These are phyloP conservation scores for Calosoma granatense DNA, from an alignment of 1,140 invertebrate species.

Conservation along the genomic window DNA sequence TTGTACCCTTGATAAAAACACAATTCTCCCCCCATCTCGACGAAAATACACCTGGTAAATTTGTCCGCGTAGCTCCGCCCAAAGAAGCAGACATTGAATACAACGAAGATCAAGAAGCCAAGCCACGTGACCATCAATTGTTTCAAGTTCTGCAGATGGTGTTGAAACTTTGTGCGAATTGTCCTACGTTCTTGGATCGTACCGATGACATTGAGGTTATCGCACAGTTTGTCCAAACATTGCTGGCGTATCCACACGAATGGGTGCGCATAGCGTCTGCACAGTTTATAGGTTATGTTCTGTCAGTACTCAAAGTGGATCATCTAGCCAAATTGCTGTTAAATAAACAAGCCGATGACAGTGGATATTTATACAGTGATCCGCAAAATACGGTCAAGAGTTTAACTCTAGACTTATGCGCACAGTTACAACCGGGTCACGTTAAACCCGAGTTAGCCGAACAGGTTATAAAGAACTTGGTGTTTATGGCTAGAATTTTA, in stretches of 20 bases:
- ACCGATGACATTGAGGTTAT: constrained; percentile 32
- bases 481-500: constrained; percentile 55
- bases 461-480: constrained; percentile 61
- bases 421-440: constrained; percentile 54
- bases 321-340: constrained; percentile 43
- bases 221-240: constrained; percentile 37
- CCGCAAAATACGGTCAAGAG: constrained; percentile 49
- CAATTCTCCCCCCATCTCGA: constrained; percentile 34
- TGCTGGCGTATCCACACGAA: constrained; percentile 50
- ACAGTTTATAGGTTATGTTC: constrained; percentile 62
- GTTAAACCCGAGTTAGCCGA: constrained; percentile 49
- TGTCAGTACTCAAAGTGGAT: constrained; percentile 49
- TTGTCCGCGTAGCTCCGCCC: constrained; percentile 27
- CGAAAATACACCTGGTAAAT: constrained; percentile 28
- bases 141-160: constrained; percentile 57
- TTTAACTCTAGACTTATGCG: constrained; percentile 59
- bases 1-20: constrained; percentile 37
- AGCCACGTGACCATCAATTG: constrained; percentile 55
- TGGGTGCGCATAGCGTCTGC: constrained; percentile 66
- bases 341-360: constrained; percentile 32
- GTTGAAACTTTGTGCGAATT: constrained; percentile 47
- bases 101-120: constrained; percentile 32
- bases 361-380: constrained; percentile 50
- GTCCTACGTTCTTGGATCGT: constrained; percentile 39
- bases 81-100: constrained; percentile 14